Base-by-base conservation (phyloP, 2,888 invertebrate genomes). In the Leucophenga montana region DNA sequence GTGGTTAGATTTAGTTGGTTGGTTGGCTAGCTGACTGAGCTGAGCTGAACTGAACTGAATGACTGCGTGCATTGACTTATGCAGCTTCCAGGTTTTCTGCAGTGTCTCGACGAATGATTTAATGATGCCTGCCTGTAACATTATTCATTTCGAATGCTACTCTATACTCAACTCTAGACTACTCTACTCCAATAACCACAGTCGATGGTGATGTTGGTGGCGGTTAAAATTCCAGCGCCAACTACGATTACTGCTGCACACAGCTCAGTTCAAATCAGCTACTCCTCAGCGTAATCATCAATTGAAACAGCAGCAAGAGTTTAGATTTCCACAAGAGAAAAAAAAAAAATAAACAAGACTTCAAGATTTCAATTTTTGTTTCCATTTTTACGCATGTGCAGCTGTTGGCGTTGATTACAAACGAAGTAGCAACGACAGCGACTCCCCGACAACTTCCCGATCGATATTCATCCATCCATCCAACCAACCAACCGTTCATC, bases 361-460 rank as follows among this genome's bases (percentile, higher is more conserved):
- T 39, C 1, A 39, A 11, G 50, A 68, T 70, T 71, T 72, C 67
- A 70, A 73, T 70, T 70, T n/a, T 74, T 68, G 70, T 73, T 71
- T 68, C 57, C 48, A 75, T 72, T 75, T 73, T 68, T 71, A 75
- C 70, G 71, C 71, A 75, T 75, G 71, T 70, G 70, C 75, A 75
- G 72, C 67, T 73, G 72, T 72, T 59, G 50, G 50, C 69, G 57
- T 46, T 71, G 68, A 71, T 71, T 68, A 64, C 46, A 67, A 20
- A n/a, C n/a, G n/a, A n/a, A n/a, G n/a, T n/a, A n/a, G n/a, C n/a
- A n/a, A n/a, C n/a, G n/a, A n/a, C n/a, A n/a, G n/a, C n/a, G n/a
- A 70, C 59, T 48, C 48, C 14, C 13, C 50, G 8, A 8, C n/a
- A 1, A 50, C 50, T 16, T 3, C 18, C 16, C 50, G 18, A n/a